These are phyloP conservation scores for Mobula hypostoma DNA, from an alignment of 2,113 vertebrate genomes.

Conservation along the genomic window DNA sequence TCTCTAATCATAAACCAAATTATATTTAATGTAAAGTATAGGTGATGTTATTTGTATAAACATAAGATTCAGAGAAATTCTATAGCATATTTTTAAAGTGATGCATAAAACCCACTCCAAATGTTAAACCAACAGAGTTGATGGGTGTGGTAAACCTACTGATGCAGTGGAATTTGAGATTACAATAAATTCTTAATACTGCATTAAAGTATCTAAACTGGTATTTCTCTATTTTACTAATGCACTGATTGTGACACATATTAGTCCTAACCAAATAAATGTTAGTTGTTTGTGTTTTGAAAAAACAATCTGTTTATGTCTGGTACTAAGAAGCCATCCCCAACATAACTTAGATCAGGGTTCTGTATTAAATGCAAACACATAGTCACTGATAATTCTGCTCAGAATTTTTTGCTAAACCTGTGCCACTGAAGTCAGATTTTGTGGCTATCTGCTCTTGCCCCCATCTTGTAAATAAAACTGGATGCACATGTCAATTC, in stretches of 20 bases:
- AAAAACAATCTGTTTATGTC: neutral
- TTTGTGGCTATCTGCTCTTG: too few relatives aligned
- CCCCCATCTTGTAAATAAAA: too few relatives aligned
- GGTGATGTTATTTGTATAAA: neutral
- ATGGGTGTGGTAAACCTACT: neutral
- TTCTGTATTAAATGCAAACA: neutral
- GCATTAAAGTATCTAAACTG: neutral
- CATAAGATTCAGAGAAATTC: neutral
- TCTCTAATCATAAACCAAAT: neutral
- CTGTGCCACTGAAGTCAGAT: too few relatives aligned
- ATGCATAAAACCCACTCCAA: neutral
- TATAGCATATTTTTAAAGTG: neutral
- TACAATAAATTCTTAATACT: neutral
- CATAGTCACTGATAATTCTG: neutral
- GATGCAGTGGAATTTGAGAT: neutral
- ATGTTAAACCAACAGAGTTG: neutral
- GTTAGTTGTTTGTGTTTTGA: neutral
- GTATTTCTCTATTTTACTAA: neutral
- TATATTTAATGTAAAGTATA: neutral
- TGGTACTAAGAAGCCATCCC: neutral
- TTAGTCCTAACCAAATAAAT: neutral
- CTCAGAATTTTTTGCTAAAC: neutral
- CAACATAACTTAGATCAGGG: neutral
- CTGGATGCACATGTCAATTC: too few relatives aligned
- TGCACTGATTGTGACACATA: neutral